A percentile compares a stretch with the other conserved stretches of the same genome.
phyloP scores from a whole-genome alignment of 2,113 vertebrate genomes.

The Scomber colias region DNA sequence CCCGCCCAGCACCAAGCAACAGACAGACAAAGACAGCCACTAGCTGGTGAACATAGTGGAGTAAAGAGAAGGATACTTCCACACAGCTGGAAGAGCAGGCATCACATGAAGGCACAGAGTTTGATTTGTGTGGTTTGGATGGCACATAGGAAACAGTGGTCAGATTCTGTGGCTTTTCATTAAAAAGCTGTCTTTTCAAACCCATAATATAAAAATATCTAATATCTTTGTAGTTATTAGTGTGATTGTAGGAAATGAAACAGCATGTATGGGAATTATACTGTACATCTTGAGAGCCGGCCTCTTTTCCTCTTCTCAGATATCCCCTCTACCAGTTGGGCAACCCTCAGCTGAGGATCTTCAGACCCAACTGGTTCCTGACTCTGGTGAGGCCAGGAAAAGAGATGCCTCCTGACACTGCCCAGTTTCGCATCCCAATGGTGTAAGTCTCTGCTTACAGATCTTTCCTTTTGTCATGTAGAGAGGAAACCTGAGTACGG shows the following conservation, averaged over 20 bases:
- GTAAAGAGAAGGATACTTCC: not conserved
- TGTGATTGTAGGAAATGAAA: not conserved
- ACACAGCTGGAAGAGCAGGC: not conserved
- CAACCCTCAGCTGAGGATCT: constrained; percentile 93
- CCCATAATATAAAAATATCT: too few species aligned
- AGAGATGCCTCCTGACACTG: constrained; percentile 91
- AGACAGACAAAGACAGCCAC: not conserved
- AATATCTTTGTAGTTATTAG: not conserved
- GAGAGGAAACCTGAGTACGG: too few species aligned
- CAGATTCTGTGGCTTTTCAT: too few species aligned
- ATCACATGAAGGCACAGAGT: not conserved
- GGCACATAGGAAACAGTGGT: too few species aligned
- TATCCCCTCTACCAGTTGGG: constrained; percentile 94
- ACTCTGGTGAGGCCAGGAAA: constrained; percentile 91
- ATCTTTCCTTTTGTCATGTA: not conserved
- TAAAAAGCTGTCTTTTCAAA: too few species aligned
- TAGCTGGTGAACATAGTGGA: not conserved
- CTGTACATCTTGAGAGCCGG: not conserved
- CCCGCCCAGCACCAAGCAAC: not conserved
- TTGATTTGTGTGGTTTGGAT: too few species aligned
- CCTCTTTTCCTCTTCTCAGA: constrained; percentile 74
- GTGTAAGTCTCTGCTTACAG: constrained; percentile 87
- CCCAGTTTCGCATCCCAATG: constrained; percentile 95
- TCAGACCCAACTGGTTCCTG: constrained; percentile 93
- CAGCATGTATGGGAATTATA: not conserved